Conservation (phyloP, 2,888 invertebrate genomes). For the Julus scanicus region DNA sequence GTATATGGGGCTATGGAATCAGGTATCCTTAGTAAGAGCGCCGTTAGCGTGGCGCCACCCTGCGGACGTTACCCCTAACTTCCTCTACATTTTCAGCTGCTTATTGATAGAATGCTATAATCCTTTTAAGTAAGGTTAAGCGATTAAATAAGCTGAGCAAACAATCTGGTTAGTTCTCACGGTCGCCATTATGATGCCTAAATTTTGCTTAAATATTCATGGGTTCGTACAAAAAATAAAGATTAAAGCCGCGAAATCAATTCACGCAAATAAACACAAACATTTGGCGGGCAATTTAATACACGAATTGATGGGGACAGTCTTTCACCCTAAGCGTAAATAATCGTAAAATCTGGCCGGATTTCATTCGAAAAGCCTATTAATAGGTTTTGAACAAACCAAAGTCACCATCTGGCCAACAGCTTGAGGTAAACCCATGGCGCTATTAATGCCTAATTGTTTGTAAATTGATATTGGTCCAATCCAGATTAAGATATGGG, state of each 20-base stretch:
- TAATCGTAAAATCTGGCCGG: neutral
- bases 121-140: neutral
- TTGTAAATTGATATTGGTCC: conserved; percentile 36
- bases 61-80: neutral
- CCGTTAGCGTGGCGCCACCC: neutral
- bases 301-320: neutral
- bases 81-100: neutral
- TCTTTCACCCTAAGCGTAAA: conserved; percentile 15
- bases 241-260: conserved; percentile 10
- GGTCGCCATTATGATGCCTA: neutral
- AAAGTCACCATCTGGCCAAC: conserved; percentile 12
- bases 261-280: neutral
- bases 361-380: conserved; percentile 8
- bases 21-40: neutral
- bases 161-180: conserved; percentile 42
- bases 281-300: neutral
- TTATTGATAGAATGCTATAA: neutral
- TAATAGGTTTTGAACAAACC: neutral
- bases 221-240: neutral
- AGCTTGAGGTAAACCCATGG: conserved; percentile 14
- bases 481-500: conserved; percentile 23
- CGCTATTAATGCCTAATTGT: conserved; percentile 39
- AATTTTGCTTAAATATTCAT: conserved; percentile 20
- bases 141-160: neutral
- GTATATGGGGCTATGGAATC: too few relatives aligned